Base-by-base conservation (phyloP, 2,888 invertebrate genomes). In the Deilephila porcellus region DNA sequence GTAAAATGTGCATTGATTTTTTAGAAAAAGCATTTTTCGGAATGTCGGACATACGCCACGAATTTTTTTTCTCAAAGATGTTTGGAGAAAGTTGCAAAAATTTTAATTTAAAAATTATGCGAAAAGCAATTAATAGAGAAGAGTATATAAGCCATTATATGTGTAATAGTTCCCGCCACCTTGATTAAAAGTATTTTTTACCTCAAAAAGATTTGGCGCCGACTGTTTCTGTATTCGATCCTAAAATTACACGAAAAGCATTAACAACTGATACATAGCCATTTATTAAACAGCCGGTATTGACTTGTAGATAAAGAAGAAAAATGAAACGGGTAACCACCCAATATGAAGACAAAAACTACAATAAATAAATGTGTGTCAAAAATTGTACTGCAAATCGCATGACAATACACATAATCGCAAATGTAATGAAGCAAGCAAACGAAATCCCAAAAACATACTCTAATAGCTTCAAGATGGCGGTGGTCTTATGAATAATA, bases 181-280 rank as follows among this genome's bases (percentile, higher is more conserved):
- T 71, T 60, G 78, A 73, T 67, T 53, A 32, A 73, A 63, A 74
- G 73, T 76, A 74, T 71, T 78, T 32, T 80, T 91, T 93, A 91
- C 92, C 91, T 91, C 84, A 84, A 81, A 83, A 85, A 78, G 80
- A 85, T 81, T 82, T 79, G 78, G 87, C 86, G 81, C 83, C 89
- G 76, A 88, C 82, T 14, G 83, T 85, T 78, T 90, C 88, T 78
- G 84, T 84, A 79, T 88, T 87, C 79, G 84, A 45, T 84, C 91
- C 93, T 93, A 93, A 84, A 93, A 91, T 85, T 86, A 78, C 86
- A 77, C 75, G 83, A 79, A 79, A 52, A 34, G 64, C 32, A 74
- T 79, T 78, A 75, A 76, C 29, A 73, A 52, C n/a, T n/a, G n/a
- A 19, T 4, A 14, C n/a, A 4, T n/a, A 56, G 17, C n/a, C n/a